Percentiles rank a stretch among this genome's conserved stretches.
Conservation (phyloP, 1,140 invertebrate genomes). For the Drosophila ironensis region DNA sequence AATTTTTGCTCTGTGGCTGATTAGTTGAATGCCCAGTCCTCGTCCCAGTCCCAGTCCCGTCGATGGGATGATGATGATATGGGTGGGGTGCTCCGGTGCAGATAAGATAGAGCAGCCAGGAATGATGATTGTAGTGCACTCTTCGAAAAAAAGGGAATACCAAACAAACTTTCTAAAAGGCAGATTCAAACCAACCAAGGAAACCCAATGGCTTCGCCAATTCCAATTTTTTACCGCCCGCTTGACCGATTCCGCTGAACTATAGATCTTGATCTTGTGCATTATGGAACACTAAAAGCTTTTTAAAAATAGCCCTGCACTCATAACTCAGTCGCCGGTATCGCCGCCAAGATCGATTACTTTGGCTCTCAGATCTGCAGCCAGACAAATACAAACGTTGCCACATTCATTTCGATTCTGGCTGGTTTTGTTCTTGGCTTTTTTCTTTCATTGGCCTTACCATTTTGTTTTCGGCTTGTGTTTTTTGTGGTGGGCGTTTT, state of each 20-base stretch:
- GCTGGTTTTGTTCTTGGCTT: slow-evolving; percentile 19
- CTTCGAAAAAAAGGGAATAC: not conserved
- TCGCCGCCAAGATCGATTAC: slow-evolving; percentile 32
- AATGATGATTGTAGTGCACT: not conserved
- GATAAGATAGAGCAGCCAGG: slow-evolving; percentile 9
- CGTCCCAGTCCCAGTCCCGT: slow-evolving; percentile 8
- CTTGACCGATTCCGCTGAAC: not conserved
- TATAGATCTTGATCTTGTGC: slow-evolving; percentile 1
- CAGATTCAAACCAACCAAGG: too few species aligned
- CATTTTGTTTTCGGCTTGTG: slow-evolving; percentile 14
- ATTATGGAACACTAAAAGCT: slow-evolving; percentile 9
- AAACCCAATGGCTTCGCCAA: too few species aligned
- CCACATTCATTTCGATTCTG: slow-evolving; percentile 35
- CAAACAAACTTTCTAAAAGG: too few species aligned
- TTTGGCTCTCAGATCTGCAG: slow-evolving; percentile 20
- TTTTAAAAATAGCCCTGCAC: slow-evolving; percentile 20
- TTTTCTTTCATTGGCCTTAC: slow-evolving; percentile 2
- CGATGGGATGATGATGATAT: slow-evolving; percentile 32
- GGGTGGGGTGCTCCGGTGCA: not conserved
- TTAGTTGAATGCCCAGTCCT: slow-evolving; percentile 67
- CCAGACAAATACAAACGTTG: slow-evolving; percentile 38
- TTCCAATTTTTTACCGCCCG: too few species aligned
- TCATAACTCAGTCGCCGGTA: slow-evolving; percentile 28
- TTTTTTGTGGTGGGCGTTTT: slow-evolving; percentile 31
- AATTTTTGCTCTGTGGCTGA: slow-evolving; percentile 76